phyloP scores from a whole-genome alignment of 2,797 vertebrate genomes.

The Anas flavirostris region DNA sequence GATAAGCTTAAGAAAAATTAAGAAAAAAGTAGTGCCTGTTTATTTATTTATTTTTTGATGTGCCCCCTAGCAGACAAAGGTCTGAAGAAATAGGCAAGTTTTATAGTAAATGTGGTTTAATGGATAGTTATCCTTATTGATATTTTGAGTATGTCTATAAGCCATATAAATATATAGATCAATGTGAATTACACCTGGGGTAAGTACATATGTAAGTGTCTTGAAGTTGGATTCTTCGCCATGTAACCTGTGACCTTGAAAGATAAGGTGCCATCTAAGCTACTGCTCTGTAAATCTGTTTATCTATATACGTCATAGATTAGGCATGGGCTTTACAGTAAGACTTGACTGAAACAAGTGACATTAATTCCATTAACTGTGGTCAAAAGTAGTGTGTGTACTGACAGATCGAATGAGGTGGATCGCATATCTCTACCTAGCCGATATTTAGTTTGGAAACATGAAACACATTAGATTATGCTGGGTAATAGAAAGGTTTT shows the following conservation, averaged over 20 bases:
- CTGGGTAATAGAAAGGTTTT: neutral
- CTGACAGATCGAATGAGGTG: slow-evolving; percentile 2
- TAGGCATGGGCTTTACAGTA: slow-evolving; percentile 32
- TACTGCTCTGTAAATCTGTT: slow-evolving; percentile 48
- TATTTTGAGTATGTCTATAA: neutral
- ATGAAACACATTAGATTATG: slow-evolving; percentile 12
- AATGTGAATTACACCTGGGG: fast-evolving
- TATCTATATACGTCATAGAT: slow-evolving; percentile 64
- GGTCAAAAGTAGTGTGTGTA: slow-evolving; percentile 22
- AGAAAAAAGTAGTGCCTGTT: neutral
- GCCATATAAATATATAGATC: neutral
- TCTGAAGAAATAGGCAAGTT: neutral
- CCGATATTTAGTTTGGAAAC: slow-evolving; percentile 53
- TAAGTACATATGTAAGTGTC: neutral
- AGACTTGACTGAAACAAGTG: slow-evolving; percentile 39
- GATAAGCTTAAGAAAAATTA: neutral
- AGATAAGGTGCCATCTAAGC: neutral
- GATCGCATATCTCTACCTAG: neutral
- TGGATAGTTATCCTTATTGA: neutral
- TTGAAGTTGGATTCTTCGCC: neutral
- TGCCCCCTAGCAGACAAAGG: neutral
- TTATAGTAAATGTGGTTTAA: neutral
- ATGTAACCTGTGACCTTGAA: slow-evolving; percentile 39
- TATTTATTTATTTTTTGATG: neutral
- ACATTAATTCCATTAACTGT: slow-evolving; percentile 64